These are phyloP conservation scores for Drosophila ironensis DNA, from an alignment of 1,140 invertebrate genomes.

Conservation along the genomic window DNA sequence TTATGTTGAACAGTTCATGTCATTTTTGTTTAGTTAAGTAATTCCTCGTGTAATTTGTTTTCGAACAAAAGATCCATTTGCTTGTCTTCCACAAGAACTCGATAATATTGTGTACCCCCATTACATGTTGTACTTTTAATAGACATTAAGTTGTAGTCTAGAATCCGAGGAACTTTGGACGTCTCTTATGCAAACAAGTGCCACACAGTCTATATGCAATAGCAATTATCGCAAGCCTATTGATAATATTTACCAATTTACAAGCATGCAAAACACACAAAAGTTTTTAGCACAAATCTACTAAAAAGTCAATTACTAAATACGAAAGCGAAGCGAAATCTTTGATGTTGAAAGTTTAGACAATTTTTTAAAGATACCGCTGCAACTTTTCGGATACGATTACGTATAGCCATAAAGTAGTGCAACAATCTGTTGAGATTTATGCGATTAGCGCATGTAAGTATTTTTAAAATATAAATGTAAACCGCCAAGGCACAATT, in stretches of 20 bases:
- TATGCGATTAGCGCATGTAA: conserved; percentile 13
- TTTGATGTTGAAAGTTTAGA: conserved; percentile 43
- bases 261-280: neutral
- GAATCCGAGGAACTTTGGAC: conserved; percentile 21
- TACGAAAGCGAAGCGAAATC: conserved; percentile 18
- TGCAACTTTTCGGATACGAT: conserved; percentile 18
- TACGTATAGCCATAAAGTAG: conserved; percentile 49
- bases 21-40: conserved; percentile 50
- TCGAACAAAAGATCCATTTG: conserved; percentile 22
- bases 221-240: conserved; percentile 23
- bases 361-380: conserved; percentile 40
- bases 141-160: conserved; percentile 3
- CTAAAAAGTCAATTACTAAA: conserved; percentile 51
- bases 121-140: conserved; percentile 18
- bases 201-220: conserved; percentile 56
- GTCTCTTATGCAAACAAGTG: conserved; percentile 72
- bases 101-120: conserved; percentile 25
- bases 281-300: conserved; percentile 41
- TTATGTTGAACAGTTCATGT: conserved; percentile 77
- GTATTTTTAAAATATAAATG: conserved; percentile 5
- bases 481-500: conserved; percentile 6
- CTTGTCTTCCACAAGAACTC: conserved; percentile 71
- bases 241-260: conserved; percentile 30
- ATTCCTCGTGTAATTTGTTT: conserved; percentile 36
- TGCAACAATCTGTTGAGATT: conserved; percentile 23